Evolutionary conservation across 2,888 invertebrate genomes (phyloP).

Genomic region (Athetis lepigone): DNA sequence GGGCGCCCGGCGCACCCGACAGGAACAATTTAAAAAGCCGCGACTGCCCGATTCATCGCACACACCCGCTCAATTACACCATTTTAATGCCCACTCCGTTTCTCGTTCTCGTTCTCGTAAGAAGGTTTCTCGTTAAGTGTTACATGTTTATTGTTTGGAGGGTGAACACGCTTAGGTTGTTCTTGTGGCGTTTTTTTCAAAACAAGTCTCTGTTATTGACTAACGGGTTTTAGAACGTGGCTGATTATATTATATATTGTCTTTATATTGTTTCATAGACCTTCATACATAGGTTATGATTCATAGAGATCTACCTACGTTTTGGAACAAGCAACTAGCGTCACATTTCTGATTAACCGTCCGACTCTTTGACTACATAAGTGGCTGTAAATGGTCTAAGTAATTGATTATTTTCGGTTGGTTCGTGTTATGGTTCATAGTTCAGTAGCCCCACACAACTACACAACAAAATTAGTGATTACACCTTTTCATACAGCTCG

Average conservation of each 20-base stretch:
- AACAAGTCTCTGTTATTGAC: neutral
- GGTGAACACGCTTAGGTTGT: conserved; percentile 28
- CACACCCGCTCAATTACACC: conserved; percentile 57
- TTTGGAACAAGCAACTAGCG: no score
- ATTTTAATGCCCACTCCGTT: conserved; percentile 57
- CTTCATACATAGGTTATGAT: no score
- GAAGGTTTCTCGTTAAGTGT: conserved; percentile 47
- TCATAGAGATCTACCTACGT: no score
- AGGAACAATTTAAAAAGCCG: conserved; percentile 68
- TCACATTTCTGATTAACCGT: no score
- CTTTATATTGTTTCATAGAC: neutral
- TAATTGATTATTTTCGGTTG: no score
- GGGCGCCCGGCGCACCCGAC: conserved; percentile 42
- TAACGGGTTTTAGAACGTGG: conserved; percentile 1
- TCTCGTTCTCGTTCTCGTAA: conserved; percentile 34
- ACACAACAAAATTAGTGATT: neutral
- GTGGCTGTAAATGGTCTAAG: no score
- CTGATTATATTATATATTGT: neutral
- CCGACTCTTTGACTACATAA: no score
- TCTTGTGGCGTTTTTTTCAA: conserved; percentile 23
- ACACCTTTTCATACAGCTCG: neutral
- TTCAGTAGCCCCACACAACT: neutral
- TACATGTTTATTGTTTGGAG: conserved; percentile 51
- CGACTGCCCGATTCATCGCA: conserved; percentile 56
- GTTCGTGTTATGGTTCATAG: no score